A percentile compares a stretch with the other conserved stretches of the same genome.
Conservation (phyloP, 1,140 invertebrate genomes). For the Propsilocerus akamusi region DNA sequence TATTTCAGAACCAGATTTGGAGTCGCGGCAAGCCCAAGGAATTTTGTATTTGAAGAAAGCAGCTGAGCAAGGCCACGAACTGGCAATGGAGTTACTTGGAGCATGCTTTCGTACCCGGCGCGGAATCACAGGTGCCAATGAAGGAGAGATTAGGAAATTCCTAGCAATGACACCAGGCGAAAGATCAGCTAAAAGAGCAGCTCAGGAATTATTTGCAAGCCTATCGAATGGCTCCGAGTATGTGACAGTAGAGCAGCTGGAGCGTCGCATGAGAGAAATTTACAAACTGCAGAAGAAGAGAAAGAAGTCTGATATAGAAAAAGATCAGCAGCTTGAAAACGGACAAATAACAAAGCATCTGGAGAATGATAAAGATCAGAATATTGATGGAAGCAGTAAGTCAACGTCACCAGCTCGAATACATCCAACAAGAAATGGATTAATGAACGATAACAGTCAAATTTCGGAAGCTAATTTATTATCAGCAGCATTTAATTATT, state of each 20-base stretch:
- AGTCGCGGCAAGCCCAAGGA: conserved; percentile 38
- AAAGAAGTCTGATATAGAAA: conserved; percentile 13
- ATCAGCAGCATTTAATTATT: conserved; percentile 60
- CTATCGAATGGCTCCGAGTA: conserved; percentile 69
- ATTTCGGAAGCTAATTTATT: conserved; percentile 62
- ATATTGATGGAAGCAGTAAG: not conserved
- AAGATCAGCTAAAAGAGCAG: conserved; percentile 66
- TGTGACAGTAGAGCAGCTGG: conserved; percentile 61
- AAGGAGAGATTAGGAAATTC: conserved; percentile 34
- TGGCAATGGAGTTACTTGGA: conserved; percentile 60
- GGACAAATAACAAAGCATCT: conserved; percentile 11
- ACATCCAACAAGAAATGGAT: not conserved
- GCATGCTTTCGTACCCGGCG: conserved; percentile 58
- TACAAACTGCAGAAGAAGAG: conserved; percentile 29
- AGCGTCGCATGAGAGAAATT: conserved; percentile 43
- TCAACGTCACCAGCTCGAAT: not conserved
- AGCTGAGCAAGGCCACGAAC: conserved; percentile 72
- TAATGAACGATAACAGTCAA: conserved; percentile 17
- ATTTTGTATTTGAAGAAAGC: conserved; percentile 79
- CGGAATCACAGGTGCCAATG: conserved; percentile 63
- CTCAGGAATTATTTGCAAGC: conserved; percentile 63
- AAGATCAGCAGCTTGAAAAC: conserved; percentile 10
- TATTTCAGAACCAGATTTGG: too few species aligned
- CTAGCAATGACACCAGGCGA: conserved; percentile 66
- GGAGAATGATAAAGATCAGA: conserved; percentile 11